Base-by-base conservation (phyloP, 2,113 vertebrate genomes). In the Vulpes vulpes region DNA sequence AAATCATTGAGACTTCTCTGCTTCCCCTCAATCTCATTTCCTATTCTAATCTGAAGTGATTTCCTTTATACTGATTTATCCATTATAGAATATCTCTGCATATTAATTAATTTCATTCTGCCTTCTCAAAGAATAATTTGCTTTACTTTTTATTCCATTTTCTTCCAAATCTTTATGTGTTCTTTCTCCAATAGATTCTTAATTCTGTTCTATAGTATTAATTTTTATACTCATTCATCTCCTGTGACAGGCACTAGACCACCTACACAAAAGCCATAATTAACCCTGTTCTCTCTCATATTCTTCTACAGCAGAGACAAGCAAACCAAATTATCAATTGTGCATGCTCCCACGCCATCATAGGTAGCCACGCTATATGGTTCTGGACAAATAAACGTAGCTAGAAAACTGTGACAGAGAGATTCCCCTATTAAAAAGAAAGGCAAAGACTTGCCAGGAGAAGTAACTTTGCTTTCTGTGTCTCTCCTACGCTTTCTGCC, bases 51-150 rank as follows among this genome's bases (percentile, higher is more conserved):
- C 49, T 49, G 57, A 96, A 97, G 65, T 81, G 23, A 94, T 94
- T 96, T 95, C 83, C 53, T 96, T 97, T 95, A 90, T 97, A 67
- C 43, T 32, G 12, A 38, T 93, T 95, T 96, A 89, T 83, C 81
- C 93, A 84, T 95, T 88, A 78, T 32, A 38, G 57, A 83, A 25
- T 76, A 91, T 69, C 4, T 87, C 85, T 86, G 11, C 16, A 94
- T 95, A 89, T 96, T 91, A 94, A 96, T 55, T 11, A 16, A 90
- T 95, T 91, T 90, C 30, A 62, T 82, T 96, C 14, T 82, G 8
- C 25, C 10, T 92, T 76, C 49, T 82, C 30, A 92, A 96, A 94
- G 79, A 88, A 95, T 92, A 93, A 92, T 67, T 96, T 92, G 32
- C 92, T 85, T 97, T 84, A 49, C 30, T 95, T 93, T 62, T 62